Base-by-base conservation (phyloP, 2,888 invertebrate species). In the Epinotia demarniana region DNA sequence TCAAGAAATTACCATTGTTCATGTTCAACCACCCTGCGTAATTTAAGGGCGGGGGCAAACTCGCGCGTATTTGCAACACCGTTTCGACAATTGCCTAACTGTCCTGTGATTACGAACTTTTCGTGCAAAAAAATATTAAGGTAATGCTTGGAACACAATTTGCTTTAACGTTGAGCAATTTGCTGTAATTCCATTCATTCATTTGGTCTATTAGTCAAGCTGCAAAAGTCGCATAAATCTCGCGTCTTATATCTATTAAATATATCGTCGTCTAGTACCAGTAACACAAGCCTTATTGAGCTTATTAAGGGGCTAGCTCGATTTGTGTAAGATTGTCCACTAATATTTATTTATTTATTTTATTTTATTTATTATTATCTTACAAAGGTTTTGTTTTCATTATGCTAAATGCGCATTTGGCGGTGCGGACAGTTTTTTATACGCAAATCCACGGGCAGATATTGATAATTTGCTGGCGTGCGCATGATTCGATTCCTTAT, bases 401-500 rank as follows among this genome's bases (percentile, higher is more conserved):
- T 39, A 9, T 39, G 39, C 39, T 39, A 39, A 8, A 9, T 39
- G 39, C 39, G 39, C 39, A 9, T 39, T 39, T 39, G 39, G 39
- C 39, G 39, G 39, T 39, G 39, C 9, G 8, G 9, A n/a, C n/a
- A n/a, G n/a, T n/a, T n/a, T n/a, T n/a, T n/a, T n/a, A n/a, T n/a
- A 33, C 33, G 33, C 33, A 33, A 33, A 33, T 8, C 33, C 33
- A 33, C 33, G 8, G 33, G 33, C 49, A 49, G 23, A 27, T 16
- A 16, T 57, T 18, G 12, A 57, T 57, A 64, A 64, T 64, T 64
- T 55, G 57, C 64, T 23, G 57, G 63, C 27, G 57, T 43, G 57
- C 43, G 66, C 27, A 46, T 57, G 39, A 64, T 55, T 57, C 46
- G 43, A 69, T 72, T 72, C n/a, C 53, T 72, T 72, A 64, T 72